Conservation (phyloP, 2,888 invertebrate species). For the Phengaris alcon region DNA sequence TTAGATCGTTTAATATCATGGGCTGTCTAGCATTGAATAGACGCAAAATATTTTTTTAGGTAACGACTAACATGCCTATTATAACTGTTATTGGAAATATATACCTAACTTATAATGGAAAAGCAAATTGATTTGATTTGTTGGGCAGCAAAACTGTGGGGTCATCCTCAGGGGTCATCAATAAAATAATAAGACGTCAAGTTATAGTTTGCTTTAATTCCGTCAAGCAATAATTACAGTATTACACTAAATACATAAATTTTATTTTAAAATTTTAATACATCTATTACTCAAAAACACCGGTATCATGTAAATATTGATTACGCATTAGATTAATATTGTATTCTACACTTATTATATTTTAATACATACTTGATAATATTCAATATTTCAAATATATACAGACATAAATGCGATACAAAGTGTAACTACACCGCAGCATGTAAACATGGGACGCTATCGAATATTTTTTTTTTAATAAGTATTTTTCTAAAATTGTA, state of each 20-base stretch:
- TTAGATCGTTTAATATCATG: too few species aligned
- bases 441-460: background rate
- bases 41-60: too few species aligned
- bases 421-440: background rate
- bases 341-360: conserved; percentile 21
- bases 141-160: too few species aligned
- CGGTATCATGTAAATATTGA: conserved; percentile 12
- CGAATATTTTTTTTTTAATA: background rate
- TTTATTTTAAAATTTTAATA: conserved; percentile 33
- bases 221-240: conserved; percentile 65
- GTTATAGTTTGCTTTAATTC: conserved; percentile 64
- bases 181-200: conserved; percentile 36
- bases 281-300: conserved; percentile 34
- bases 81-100: too few species aligned
- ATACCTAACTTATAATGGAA: too few species aligned
- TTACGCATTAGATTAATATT: conserved; percentile 9
- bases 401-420: background rate
- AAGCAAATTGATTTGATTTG: too few species aligned
- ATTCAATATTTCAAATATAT: background rate
- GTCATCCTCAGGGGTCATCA: too few species aligned
- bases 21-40: too few species aligned
- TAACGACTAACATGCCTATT: too few species aligned
- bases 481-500: conserved; percentile 3
- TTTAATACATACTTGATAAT: background rate
- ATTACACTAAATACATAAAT: conserved; percentile 50